Percentiles rank a stretch among this genome's conserved stretches.
Evolutionary conservation across 2,888 invertebrate genomes (phyloP).

Genomic region (Cynaeus angustus): DNA sequence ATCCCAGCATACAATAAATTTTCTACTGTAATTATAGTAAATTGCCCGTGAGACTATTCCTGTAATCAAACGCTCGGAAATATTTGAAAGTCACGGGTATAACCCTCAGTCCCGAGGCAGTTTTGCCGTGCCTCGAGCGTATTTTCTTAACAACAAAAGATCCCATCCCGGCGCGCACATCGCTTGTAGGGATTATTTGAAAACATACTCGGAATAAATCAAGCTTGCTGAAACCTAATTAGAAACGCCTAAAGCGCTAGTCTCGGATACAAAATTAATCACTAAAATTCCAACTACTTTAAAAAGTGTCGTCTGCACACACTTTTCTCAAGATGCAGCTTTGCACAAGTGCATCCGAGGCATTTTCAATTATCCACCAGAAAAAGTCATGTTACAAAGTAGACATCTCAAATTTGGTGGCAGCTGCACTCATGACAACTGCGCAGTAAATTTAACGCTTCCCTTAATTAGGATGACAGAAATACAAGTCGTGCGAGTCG

Average conservation of each 20-base stretch:
- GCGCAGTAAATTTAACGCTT: neutral
- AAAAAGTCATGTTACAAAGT: too few relatives aligned
- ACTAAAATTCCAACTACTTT: slow-evolving; percentile 46
- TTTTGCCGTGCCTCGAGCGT: slow-evolving; percentile 35
- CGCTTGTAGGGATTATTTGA: slow-evolving; percentile 52
- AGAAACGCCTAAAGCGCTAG: slow-evolving; percentile 46
- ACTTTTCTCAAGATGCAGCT: slow-evolving; percentile 11
- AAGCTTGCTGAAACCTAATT: slow-evolving; percentile 53
- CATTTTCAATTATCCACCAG: slow-evolving; percentile 10
- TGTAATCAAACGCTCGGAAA: slow-evolving; percentile 45
- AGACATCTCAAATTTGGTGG: slow-evolving; percentile 1
- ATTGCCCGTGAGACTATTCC: slow-evolving; percentile 44
- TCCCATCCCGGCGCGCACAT: slow-evolving; percentile 42
- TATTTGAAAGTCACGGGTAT: slow-evolving; percentile 48
- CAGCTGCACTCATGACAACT: neutral
- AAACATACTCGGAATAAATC: slow-evolving; percentile 53
- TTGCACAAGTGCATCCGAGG: neutral
- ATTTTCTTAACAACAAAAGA: slow-evolving; percentile 52
- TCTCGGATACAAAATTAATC: slow-evolving; percentile 47
- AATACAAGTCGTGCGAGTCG: neutral
- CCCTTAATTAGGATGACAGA: neutral
- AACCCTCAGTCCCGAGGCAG: slow-evolving; percentile 36
- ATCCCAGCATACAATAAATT: slow-evolving; percentile 11
- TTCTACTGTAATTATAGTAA: slow-evolving; percentile 29
- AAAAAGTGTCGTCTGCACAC: slow-evolving; percentile 42